These are phyloP conservation scores for Thunnus thynnus DNA, from an alignment of 2,113 vertebrate genomes.

Conservation along the genomic window DNA sequence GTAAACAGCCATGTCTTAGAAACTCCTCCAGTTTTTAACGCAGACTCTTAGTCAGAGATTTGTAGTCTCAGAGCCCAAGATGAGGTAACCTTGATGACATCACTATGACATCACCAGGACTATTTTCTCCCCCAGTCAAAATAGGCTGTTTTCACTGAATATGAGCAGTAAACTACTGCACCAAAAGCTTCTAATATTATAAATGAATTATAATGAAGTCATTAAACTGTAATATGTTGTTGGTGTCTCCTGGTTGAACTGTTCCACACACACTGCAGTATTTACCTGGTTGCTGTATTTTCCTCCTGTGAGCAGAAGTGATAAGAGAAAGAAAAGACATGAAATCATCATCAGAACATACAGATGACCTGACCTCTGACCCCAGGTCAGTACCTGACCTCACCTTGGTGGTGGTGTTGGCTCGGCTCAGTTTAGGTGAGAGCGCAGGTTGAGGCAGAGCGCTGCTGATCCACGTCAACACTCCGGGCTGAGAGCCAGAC, in stretches of 20 bases:
- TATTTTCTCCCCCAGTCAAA: not conserved
- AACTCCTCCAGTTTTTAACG: too few species aligned
- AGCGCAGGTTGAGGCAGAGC: constrained; percentile 78
- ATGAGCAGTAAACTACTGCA: too few species aligned
- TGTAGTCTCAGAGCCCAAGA: too few species aligned
- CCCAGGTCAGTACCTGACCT: not conserved
- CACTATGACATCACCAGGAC: too few species aligned
- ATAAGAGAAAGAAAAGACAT: not conserved
- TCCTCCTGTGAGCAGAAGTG: constrained; percentile 56
- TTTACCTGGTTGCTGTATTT: constrained; percentile 64
- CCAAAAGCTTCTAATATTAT: too few species aligned
- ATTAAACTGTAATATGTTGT: too few species aligned
- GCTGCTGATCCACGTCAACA: constrained; percentile 79
- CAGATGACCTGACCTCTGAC: not conserved
- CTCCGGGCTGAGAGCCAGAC: constrained; percentile 42
- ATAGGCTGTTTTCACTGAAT: not conserved
- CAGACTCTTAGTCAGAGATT: too few species aligned
- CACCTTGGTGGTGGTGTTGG: constrained; percentile 63
- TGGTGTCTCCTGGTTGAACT: too few species aligned
- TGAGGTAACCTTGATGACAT: too few species aligned
- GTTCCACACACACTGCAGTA: not conserved
- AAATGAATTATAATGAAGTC: too few species aligned
- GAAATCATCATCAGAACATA: not conserved
- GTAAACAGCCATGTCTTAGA: too few species aligned
- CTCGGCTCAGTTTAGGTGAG: constrained; percentile 35